Evolutionary conservation across 2,888 invertebrate genomes (phyloP), one percentile per base, ranked within the genome.

Genomic region (Tachina fera): DNA sequence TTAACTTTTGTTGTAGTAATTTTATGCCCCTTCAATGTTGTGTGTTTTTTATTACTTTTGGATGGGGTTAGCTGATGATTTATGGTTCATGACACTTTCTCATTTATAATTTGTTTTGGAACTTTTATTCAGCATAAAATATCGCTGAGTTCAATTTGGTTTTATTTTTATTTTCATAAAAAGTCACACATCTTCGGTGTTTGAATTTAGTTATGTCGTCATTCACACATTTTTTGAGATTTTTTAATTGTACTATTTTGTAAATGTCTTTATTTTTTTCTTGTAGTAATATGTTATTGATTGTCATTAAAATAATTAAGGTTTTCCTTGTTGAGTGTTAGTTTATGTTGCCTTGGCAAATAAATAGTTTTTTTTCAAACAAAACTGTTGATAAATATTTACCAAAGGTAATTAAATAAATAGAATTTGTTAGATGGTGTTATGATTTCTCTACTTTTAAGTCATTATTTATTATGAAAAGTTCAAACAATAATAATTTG

Each of bases 271-370:
- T n/a, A n/a, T n/a, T n/a, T n/a, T n/a, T n/a, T n/a, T n/a, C n/a
- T n/a, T n/a, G n/a, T n/a, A n/a, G 31, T 31, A 43, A 45, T 43
- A 45, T 43, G 19, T 43, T 63, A 47, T 65, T 9, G 31, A 47
- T 65, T 65, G 22, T 65, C 47, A 65, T 63, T 63, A 19, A 63
- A 14, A 43, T 45, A 63, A 43, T 43, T 43, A 63, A 43, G 19
- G 16, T 31, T 43, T 43, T 61, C n/a, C 41, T 43, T 11, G 11
- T 61, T 41, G 10, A 19, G 16, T 43, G n/a, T 41, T 4, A 43
- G 11, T 43, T 41, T 9, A 31, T 31, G 31, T 31, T 31, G 31
- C 31, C 31, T 31, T 31, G 31, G 6, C 31, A 6, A 31, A 31
- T 31, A 31, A 31, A 5, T 31, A 31, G 6, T 16, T 61, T 16